phyloP scores from a whole-genome alignment of 2,797 vertebrate species.

The Chloroceryle amazona region DNA sequence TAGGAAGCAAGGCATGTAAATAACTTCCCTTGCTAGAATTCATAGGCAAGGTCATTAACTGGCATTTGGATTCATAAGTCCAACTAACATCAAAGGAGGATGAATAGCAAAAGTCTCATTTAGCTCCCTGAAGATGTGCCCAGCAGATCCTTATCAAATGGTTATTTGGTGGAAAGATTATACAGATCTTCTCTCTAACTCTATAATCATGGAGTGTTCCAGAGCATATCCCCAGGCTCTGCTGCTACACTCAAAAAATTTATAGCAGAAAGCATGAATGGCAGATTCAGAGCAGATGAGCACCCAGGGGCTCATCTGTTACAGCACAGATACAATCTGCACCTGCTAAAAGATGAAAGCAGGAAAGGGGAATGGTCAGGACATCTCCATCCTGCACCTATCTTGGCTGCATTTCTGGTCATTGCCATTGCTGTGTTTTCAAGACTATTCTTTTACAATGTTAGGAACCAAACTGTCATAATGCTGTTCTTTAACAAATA shows the following conservation, averaged over 20 bases:
- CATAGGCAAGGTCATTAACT: background rate
- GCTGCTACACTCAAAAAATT: background rate
- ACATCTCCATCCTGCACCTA: background rate
- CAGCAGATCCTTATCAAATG: background rate
- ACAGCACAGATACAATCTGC: background rate
- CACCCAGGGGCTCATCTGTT: background rate
- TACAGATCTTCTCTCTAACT: background rate
- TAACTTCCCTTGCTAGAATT: background rate
- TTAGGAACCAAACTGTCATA: background rate
- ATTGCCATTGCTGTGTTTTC: background rate
- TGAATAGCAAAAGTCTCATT: background rate
- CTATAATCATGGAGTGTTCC: background rate
- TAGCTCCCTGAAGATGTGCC: background rate
- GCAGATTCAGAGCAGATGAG: background rate
- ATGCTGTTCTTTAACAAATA: background rate
- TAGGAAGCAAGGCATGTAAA: background rate
- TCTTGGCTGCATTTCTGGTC: background rate
- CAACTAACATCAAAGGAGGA: background rate
- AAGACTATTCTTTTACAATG: background rate
- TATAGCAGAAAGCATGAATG: background rate
- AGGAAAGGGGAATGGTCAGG: background rate
- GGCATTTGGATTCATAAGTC: background rate
- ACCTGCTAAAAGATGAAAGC: background rate
- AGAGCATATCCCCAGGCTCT: background rate
- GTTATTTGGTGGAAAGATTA: background rate